phyloP scores from a whole-genome alignment of 2,797 vertebrate species.

The Benthosema pterotum region DNA sequence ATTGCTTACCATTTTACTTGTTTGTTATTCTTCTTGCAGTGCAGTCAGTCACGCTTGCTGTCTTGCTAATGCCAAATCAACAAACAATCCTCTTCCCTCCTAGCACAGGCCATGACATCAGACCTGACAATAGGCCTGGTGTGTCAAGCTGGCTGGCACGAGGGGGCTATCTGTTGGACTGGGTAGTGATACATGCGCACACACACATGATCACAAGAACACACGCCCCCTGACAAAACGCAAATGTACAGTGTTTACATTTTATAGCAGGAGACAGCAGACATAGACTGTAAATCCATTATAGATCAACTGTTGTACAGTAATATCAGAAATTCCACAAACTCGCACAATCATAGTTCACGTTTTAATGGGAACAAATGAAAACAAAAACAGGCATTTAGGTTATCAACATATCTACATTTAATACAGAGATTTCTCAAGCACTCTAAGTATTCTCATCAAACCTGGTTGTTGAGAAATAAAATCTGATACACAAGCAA shows the following conservation, averaged over 20 bases:
- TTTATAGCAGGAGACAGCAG: background rate
- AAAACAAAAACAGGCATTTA: constrained; percentile 59
- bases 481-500: constrained; percentile 70
- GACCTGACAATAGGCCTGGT: constrained; percentile 66
- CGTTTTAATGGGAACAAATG: constrained; percentile 63
- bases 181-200: constrained; percentile 21
- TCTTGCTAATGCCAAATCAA: background rate
- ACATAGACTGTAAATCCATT: background rate
- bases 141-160: constrained; percentile 46
- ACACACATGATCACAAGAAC: constrained; percentile 3
- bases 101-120: constrained; percentile 69
- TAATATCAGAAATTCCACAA: constrained; percentile 41
- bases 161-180: constrained; percentile 37
- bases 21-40: constrained; percentile 23
- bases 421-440: constrained; percentile 77
- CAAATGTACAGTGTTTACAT: background rate
- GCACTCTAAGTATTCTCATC: constrained; percentile 56
- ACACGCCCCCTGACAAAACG: background rate
- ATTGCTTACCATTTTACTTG: constrained; percentile 63
- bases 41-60: constrained; percentile 18
- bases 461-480: constrained; percentile 63
- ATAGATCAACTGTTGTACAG: background rate
- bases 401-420: constrained; percentile 82
- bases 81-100: constrained; percentile 63
- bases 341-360: constrained; percentile 41